A percentile compares a stretch with the other conserved stretches of the same genome.
Evolutionary conservation across 2,888 invertebrate species (phyloP).

Genomic region (Lacanobia wlatinum): DNA sequence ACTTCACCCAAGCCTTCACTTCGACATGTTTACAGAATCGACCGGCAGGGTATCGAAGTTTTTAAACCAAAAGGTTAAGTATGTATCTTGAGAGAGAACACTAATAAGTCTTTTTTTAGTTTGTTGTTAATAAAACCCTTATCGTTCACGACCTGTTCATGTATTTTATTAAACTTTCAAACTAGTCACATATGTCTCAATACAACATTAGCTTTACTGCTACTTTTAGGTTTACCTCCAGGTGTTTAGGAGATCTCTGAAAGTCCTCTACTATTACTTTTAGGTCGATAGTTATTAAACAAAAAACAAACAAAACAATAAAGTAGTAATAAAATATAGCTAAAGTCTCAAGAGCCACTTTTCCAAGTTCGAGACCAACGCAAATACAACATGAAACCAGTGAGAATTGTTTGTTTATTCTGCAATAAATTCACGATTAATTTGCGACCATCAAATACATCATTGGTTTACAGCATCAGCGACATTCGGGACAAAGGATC

Average conservation of each 20-base stretch:
- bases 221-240: neutral
- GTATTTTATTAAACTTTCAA: too few species aligned
- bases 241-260: neutral
- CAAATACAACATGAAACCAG: constrained; percentile 2
- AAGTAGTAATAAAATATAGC: neutral
- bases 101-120: too few species aligned
- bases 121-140: too few species aligned
- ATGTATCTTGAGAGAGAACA: too few species aligned
- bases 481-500: constrained; percentile 4
- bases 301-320: too few species aligned
- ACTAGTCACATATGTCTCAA: too few species aligned
- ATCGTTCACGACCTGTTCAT: neutral
- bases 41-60: too few species aligned
- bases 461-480: neutral
- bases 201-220: neutral
- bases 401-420: constrained; percentile 16
- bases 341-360: neutral
- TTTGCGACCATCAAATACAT: constrained; percentile 7
- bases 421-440: constrained; percentile 21
- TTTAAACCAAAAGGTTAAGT: too few species aligned
- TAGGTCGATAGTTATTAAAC: neutral
- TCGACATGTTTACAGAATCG: too few species aligned
- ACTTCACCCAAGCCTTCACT: too few species aligned
- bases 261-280: neutral
- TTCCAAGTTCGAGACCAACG: neutral